Evolutionary conservation across 1,140 invertebrate genomes (phyloP).

Genomic region (Zaprionus ghesquierei): DNA sequence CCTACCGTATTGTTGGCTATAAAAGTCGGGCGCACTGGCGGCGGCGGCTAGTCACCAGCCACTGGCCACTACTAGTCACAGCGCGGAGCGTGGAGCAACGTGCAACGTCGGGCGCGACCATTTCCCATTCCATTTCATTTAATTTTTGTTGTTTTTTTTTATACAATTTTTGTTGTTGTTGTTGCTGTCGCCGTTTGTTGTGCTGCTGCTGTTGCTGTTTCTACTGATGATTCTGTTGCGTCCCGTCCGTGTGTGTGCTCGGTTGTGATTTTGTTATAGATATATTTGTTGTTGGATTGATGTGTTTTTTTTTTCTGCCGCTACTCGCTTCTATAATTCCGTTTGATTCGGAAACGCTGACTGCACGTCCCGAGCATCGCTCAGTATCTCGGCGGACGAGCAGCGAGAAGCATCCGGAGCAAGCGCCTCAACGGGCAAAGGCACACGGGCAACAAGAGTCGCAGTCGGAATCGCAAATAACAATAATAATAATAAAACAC

Average conservation of each 20-base stretch:
- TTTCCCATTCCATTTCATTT: constrained; percentile 52
- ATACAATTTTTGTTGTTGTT: not conserved
- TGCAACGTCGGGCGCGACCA: constrained; percentile 37
- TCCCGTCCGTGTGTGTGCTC: constrained; percentile 2
- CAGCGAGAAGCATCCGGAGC: constrained; percentile 63
- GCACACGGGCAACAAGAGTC: not conserved
- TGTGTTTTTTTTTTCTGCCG: constrained; percentile 26
- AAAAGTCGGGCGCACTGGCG: constrained; percentile 66
- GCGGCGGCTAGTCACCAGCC: constrained; percentile 50
- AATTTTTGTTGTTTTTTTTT: constrained; percentile 3
- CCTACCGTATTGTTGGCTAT: constrained; percentile 65
- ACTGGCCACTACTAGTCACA: constrained; percentile 27
- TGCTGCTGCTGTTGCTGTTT: constrained; percentile 16
- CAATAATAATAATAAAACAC: not conserved
- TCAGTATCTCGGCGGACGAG: constrained; percentile 64
- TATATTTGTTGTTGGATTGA: constrained; percentile 31
- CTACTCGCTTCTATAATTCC: constrained; percentile 20
- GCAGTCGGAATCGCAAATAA: not conserved
- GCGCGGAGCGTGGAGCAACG: constrained; percentile 48
- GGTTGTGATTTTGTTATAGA: constrained; percentile 12
- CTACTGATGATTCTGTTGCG: not conserved
- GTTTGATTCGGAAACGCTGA: constrained; percentile 1
- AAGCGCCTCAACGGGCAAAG: not conserved
- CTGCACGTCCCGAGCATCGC: constrained; percentile 16
- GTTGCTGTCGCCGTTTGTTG: constrained; percentile 17